A percentile compares a stretch with the other conserved stretches of the same genome.
phyloP scores from a whole-genome alignment of 1,140 invertebrate species.

The Lepidurus packardi region DNA sequence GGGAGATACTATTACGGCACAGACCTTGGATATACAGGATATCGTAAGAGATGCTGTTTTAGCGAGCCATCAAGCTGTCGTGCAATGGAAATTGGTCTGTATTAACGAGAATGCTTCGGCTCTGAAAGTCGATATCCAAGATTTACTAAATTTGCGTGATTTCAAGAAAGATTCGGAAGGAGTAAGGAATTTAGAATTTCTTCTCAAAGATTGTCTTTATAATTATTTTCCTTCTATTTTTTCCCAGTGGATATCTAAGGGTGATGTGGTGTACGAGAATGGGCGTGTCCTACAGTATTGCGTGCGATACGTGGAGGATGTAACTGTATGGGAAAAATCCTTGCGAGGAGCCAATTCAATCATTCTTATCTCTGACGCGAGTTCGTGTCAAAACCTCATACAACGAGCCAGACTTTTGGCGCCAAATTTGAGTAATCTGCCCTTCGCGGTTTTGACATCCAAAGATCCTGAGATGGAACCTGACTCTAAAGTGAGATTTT shows the following conservation, averaged over 20 bases:
- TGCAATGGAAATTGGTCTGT: constrained; percentile 3
- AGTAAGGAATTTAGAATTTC: background rate
- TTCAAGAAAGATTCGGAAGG: constrained; percentile 16
- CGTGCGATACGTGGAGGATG: background rate
- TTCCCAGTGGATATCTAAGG: background rate
- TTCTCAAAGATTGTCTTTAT: background rate
- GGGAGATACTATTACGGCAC: background rate
- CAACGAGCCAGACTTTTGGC: background rate
- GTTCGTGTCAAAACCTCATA: background rate
- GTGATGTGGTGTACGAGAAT: background rate
- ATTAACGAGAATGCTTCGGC: background rate
- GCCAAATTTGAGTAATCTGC: background rate
- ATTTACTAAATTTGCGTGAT: background rate
- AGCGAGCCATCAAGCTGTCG: background rate
- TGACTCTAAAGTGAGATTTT: background rate
- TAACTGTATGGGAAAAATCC: background rate
- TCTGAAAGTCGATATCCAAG: background rate
- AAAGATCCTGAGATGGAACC: background rate
- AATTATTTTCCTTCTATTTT: background rate
- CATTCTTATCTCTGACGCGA: background rate
- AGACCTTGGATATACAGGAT: background rate
- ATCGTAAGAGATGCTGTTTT: background rate
- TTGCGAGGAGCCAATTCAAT: background rate
- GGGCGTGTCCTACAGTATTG: background rate
- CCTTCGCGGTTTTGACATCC: background rate